Evolutionary conservation across 2,888 invertebrate species (phyloP), one percentile per base, ranked within the genome.

Genomic region (Cosmia trapezina): DNA sequence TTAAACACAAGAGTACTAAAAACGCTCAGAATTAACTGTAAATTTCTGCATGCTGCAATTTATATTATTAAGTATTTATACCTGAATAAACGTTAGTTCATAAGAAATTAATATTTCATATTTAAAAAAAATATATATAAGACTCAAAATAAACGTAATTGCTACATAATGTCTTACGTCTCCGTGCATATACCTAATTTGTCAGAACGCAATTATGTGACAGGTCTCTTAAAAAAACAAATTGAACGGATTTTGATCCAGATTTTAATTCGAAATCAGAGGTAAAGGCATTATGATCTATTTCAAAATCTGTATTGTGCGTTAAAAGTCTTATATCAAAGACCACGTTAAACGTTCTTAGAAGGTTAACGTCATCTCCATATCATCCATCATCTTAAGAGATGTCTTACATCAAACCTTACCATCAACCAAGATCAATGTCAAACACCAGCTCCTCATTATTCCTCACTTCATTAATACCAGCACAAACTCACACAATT

Each of bases 401-500:
- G 4, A n/a, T 37, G 14, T 5, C n/a, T n/a, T 41, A 37, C 14
- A 41, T 14, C 14, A 45, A 37, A n/a, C 8, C 9, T 22, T 19
- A 28, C 28, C 19, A 1, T 14, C 2, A 19, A 69, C 70, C 8
- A n/a, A 70, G 49, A 47, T 17, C 19, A 37, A 41, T 57, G 43
- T 22, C 14, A 57, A 43, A 8, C 43, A 28, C n/a, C 28, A 62
- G 2, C 14, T 67, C 11, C 33, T 14, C 14, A 19, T 28, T 60
- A 70, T 56, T 78, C 78, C 78, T 11, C 22, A 8, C 33, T 49
- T 33, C 37, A 49, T 45, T 47, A 70, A 37, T 53, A 56, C 54
- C 49, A 17, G n/a, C 22, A 22, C 8, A 59, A 47, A n/a, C 49
- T 49, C 17, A 19, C 6, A 51, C 11, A 11, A 33, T 51, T 47